These are phyloP conservation scores for Drosophila robusta DNA, from an alignment of 2,888 invertebrate species.

Conservation along the genomic window DNA sequence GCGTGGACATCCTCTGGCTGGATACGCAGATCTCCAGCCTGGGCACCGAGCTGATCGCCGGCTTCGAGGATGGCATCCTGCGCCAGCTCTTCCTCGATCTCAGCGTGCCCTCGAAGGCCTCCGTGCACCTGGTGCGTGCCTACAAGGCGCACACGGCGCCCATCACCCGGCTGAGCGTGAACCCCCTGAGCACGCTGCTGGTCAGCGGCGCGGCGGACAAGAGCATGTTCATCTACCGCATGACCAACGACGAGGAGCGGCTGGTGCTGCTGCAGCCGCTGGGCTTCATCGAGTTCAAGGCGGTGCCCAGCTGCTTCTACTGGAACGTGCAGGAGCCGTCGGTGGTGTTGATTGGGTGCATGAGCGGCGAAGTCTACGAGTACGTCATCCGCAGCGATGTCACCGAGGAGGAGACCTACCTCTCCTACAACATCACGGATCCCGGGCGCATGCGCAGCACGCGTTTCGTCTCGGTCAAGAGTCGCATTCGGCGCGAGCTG, in stretches of 20 bases:
- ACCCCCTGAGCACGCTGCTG: constrained; percentile 86
- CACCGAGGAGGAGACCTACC: constrained; percentile 85
- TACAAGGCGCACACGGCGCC: constrained; percentile 89
- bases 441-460: constrained; percentile 82
- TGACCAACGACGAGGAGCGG: constrained; percentile 84
- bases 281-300: constrained; percentile 89
- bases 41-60: constrained; percentile 89
- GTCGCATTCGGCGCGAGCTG: constrained; percentile 87
- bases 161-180: constrained; percentile 88
- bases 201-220: constrained; percentile 89
- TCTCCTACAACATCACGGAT: constrained; percentile 75
- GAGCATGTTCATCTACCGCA: constrained; percentile 89
- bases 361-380: constrained; percentile 86
- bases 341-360: constrained; percentile 86
- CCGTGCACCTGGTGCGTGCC: constrained; percentile 84
- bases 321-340: constrained; percentile 85
- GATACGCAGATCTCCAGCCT: constrained; percentile 88
- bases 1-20: constrained; percentile 89
- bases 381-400: constrained; percentile 85
- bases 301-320: constrained; percentile 88
- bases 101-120: constrained; percentile 30
- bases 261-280: constrained; percentile 87
- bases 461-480: constrained; percentile 87
- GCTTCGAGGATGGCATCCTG: constrained; percentile 90
- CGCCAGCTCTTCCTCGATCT: constrained; percentile 85